phyloP scores from a whole-genome alignment of 2,888 invertebrate genomes.

The Apamea epomidion region DNA sequence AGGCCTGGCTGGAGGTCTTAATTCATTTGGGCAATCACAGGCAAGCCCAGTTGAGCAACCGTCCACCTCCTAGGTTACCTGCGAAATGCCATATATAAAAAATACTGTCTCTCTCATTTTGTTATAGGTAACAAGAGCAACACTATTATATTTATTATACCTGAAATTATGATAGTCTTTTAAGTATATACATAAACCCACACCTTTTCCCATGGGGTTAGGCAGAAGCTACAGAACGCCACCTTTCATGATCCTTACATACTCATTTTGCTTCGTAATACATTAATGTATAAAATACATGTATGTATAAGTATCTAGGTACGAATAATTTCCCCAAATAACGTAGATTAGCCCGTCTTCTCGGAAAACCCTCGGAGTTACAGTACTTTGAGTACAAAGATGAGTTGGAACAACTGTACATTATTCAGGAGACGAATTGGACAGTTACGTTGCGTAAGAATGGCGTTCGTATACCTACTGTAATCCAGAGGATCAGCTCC shows the following conservation, averaged over 20 bases:
- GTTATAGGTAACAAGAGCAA: not conserved
- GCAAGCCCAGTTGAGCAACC: not conserved
- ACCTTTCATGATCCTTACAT: not conserved
- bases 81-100: not conserved
- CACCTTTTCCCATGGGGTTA: not conserved
- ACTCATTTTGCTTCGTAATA: not conserved
- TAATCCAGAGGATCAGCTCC: constrained; percentile 65
- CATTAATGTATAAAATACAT: not conserved
- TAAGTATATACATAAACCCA: not conserved
- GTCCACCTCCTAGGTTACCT: too few relatives aligned
- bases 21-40: not conserved
- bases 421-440: constrained; percentile 56
- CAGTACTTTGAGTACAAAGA: constrained; percentile 37
- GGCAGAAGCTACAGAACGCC: not conserved
- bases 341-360: constrained; percentile 35
- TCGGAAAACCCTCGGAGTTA: constrained; percentile 15
- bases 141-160: too few relatives aligned
- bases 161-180: not conserved
- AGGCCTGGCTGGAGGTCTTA: not conserved
- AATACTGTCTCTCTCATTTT: not conserved
- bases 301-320: not conserved
- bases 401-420: constrained; percentile 45
- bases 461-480: constrained; percentile 36
- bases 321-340: constrained; percentile 13
- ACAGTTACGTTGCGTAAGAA: constrained; percentile 48